Evolutionary conservation across 2,113 vertebrate species (phyloP).

Genomic region (Caranx ignobilis): DNA sequence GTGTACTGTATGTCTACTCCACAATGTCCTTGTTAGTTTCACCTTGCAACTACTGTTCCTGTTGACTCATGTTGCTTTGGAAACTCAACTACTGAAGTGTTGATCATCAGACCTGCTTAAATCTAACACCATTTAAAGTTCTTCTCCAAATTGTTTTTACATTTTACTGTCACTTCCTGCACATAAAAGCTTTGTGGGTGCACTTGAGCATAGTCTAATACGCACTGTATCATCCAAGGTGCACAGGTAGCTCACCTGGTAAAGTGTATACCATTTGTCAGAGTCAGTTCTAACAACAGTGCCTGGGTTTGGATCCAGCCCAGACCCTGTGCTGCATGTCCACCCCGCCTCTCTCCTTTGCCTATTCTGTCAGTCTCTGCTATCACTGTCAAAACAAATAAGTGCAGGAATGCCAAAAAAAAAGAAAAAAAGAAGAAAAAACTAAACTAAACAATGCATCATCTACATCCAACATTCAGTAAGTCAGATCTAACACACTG

Average conservation of each 20-base stretch:
- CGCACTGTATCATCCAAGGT: neutral
- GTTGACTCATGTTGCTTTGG: neutral
- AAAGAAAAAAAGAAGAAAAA: no score
- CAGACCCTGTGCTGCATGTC: no score
- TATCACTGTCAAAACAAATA: no score
- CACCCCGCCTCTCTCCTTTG: no score
- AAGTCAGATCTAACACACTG: constrained; percentile 20
- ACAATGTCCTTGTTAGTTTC: neutral
- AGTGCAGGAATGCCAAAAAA: no score
- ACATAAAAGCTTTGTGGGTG: neutral
- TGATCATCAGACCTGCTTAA: neutral
- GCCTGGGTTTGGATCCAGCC: no score
- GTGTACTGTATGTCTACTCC: neutral
- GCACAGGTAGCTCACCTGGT: no score
- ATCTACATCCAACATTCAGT: neutral
- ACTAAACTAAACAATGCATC: neutral
- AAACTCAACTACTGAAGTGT: neutral
- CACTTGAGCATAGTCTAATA: neutral
- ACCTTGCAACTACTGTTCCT: neutral
- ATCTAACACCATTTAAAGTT: neutral
- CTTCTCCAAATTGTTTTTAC: constrained; percentile 1
- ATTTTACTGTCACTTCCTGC: neutral
- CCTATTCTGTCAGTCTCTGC: no score
- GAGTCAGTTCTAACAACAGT: no score
- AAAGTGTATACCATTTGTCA: no score